Percentiles rank a stretch among this genome's conserved stretches.
Conservation (phyloP, 1,140 invertebrate genomes). For the Chymomyza costata region DNA sequence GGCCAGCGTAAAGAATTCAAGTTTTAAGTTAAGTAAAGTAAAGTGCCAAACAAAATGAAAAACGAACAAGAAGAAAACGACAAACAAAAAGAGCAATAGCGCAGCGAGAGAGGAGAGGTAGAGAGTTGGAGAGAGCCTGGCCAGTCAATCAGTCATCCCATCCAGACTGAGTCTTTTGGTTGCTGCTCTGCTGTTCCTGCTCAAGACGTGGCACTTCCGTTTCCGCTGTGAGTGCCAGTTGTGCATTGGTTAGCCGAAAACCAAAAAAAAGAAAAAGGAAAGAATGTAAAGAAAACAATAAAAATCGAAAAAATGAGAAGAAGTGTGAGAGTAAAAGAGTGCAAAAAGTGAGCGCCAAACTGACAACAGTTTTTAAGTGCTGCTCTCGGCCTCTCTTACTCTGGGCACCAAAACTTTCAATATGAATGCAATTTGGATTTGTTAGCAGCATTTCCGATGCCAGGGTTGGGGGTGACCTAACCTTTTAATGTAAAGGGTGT, state of each 20-base stretch:
- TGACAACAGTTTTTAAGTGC: slow-evolving; percentile 38
- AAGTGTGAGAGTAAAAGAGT: too few species aligned
- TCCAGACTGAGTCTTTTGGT: slow-evolving; percentile 1
- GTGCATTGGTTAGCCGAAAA: neutral
- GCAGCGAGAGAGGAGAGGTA: too few species aligned
- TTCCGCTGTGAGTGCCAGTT: slow-evolving; percentile 53
- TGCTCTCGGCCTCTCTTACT: neutral
- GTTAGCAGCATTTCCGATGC: too few species aligned
- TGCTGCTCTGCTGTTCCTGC: neutral
- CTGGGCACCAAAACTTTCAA: neutral
- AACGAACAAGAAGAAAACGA: too few species aligned
- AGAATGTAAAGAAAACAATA: neutral
- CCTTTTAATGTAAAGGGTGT: too few species aligned
- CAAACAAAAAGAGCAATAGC: too few species aligned
- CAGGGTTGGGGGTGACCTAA: too few species aligned
- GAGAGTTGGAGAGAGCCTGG: slow-evolving; percentile 20
- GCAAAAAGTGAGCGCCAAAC: slow-evolving; percentile 55
- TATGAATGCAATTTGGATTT: too few species aligned
- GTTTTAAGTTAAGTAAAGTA: slow-evolving; percentile 34
- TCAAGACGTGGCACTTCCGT: slow-evolving; percentile 67
- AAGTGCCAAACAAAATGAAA: too few species aligned
- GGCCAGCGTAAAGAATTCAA: slow-evolving; percentile 13
- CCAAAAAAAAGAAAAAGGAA: neutral
- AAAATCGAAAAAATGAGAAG: slow-evolving; percentile 1
- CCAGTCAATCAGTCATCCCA: slow-evolving; percentile 15